Evolutionary conservation across 2,888 invertebrate species (phyloP).

Genomic region (Amblyteles armatorius): DNA sequence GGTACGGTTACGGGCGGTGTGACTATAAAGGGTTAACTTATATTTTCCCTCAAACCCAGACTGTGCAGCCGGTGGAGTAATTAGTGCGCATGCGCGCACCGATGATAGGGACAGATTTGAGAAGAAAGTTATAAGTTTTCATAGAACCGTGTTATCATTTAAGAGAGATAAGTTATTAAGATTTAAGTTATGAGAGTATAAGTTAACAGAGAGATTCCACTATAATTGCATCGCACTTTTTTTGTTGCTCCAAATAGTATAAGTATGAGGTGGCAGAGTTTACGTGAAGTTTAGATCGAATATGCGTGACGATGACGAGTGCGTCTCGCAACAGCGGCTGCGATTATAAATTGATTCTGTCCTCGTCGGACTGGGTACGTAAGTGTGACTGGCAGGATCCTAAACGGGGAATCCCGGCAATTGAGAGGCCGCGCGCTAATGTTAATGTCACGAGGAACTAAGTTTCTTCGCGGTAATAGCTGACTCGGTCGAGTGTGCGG

Average conservation of each 20-base stretch:
- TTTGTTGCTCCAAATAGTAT: background rate
- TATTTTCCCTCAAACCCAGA: background rate
- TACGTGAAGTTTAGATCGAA: constrained; percentile 25
- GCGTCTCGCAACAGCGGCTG: constrained; percentile 10
- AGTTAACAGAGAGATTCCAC: background rate
- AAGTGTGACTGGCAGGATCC: constrained; percentile 28
- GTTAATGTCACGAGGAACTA: constrained; percentile 16
- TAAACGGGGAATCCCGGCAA: constrained; percentile 60
- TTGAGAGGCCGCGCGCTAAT: constrained; percentile 45
- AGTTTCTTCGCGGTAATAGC: constrained; percentile 46
- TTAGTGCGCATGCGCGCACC: too few species aligned
- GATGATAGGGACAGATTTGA: background rate
- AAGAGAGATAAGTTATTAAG: too few species aligned
- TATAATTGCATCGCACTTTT: background rate
- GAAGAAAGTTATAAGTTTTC: background rate
- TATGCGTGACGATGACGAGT: constrained; percentile 39
- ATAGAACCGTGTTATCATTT: background rate
- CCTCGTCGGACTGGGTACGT: background rate
- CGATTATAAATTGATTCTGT: constrained; percentile 55
- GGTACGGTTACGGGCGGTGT: too few species aligned
- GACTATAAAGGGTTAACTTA: background rate
- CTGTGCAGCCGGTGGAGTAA: background rate
- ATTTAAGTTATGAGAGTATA: background rate
- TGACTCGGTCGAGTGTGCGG: constrained; percentile 11
- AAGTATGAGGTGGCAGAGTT: constrained; percentile 1